Conservation (phyloP, 2,113 vertebrate genomes). For the Rhinolophus sinicus region DNA sequence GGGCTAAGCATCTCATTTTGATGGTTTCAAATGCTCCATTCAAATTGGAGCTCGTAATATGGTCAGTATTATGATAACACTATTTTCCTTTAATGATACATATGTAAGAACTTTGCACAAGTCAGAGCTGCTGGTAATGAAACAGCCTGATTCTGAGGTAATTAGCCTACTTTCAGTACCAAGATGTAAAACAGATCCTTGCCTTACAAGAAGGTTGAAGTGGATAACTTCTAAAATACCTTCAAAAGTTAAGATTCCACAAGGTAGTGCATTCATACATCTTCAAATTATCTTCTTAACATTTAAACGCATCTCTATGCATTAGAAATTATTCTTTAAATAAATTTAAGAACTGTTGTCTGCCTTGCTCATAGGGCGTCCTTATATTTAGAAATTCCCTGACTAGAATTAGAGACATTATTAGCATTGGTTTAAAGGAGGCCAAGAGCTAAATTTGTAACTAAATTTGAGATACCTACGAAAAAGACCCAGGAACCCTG, state of each 20-base stretch:
- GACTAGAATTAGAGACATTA: background rate
- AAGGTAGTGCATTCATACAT: background rate
- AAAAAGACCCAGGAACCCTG: background rate
- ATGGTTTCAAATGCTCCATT: background rate
- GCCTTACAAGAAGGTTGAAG: background rate
- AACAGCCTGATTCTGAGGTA: background rate
- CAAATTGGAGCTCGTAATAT: background rate
- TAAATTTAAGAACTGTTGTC: background rate
- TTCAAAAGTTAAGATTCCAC: background rate
- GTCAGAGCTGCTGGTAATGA: background rate
- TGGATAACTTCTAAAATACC: background rate
- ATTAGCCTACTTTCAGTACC: background rate
- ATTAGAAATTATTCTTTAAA: background rate
- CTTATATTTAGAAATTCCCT: background rate
- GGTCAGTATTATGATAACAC: background rate
- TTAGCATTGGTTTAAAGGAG: background rate
- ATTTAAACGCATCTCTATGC: background rate
- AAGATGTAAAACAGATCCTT: background rate
- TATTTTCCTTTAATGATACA: background rate
- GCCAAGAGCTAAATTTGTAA: background rate
- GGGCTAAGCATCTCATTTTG: background rate
- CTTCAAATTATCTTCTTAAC: background rate
- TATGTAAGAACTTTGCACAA: background rate
- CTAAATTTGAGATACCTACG: background rate
- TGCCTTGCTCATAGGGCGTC: background rate